phyloP scores from a whole-genome alignment of 2,113 vertebrate genomes.

The Sarotherodon lohbergeri region DNA sequence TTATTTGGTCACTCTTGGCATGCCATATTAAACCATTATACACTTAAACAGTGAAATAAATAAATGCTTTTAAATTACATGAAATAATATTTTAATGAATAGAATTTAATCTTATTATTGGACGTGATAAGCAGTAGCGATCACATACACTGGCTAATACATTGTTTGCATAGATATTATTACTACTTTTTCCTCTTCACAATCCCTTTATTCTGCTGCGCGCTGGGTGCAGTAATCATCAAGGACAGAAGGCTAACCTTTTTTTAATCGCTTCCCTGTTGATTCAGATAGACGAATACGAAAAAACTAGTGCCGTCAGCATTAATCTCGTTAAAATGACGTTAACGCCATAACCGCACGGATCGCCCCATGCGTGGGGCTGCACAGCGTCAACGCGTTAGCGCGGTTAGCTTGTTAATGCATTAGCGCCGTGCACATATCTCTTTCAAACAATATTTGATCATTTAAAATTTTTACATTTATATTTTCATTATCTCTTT shows the following conservation, averaged over 20 bases:
- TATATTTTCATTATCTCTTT: background rate
- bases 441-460: background rate
- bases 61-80: background rate
- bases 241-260: background rate
- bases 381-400: background rate
- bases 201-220: background rate
- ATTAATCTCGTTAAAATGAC: background rate
- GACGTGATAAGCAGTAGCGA: background rate
- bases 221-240: background rate
- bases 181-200: background rate
- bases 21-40: background rate
- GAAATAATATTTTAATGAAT: background rate
- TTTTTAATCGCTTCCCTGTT: background rate
- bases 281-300: background rate
- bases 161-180: background rate
- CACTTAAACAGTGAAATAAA: background rate
- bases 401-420: background rate
- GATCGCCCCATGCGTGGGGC: background rate
- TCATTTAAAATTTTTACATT: background rate
- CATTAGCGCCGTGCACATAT: background rate
- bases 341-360: background rate
- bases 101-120: background rate
- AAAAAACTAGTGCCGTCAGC: background rate
- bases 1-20: background rate
- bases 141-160: background rate